These are phyloP conservation scores for Ephialtes manifestator DNA, from an alignment of 2,888 invertebrate species.

Conservation along the genomic window DNA sequence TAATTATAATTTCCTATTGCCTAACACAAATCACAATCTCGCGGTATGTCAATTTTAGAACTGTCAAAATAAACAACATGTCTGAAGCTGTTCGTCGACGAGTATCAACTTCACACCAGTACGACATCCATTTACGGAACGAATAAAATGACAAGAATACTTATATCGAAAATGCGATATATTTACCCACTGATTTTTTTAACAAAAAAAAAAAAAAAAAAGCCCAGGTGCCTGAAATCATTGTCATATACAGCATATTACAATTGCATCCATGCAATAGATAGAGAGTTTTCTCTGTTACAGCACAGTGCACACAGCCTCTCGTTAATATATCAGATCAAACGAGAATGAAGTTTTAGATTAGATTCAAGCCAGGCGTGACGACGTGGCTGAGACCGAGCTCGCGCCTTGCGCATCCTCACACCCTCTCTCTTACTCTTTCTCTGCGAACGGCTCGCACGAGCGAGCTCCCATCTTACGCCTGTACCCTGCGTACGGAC, in stretches of 20 bases:
- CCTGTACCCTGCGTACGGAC: slow-evolving; percentile 68
- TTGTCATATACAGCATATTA: slow-evolving; percentile 2
- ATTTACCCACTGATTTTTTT: too few species aligned
- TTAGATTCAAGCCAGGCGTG: slow-evolving; percentile 78
- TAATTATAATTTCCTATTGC: too few species aligned
- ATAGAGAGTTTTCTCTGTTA: slow-evolving; percentile 45
- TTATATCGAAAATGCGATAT: too few species aligned
- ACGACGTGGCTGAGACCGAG: slow-evolving; percentile 56
- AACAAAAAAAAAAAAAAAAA: too few species aligned
- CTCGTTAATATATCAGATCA: slow-evolving; percentile 76
- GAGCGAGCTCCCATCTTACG: slow-evolving; percentile 10
- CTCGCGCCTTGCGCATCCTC: slow-evolving; percentile 1
- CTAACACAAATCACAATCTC: too few species aligned
- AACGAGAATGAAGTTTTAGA: slow-evolving; percentile 79
- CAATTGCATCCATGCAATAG: slow-evolving; percentile 32
- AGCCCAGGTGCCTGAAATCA: too few species aligned
- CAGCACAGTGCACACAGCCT: slow-evolving; percentile 49
- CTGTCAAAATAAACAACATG: too few species aligned
- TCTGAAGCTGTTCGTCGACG: too few species aligned
- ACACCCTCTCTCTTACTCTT: slow-evolving; percentile 4
- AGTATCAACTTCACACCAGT: too few species aligned
- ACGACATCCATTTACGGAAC: too few species aligned
- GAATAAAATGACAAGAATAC: too few species aligned
- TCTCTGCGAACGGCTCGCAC: background rate
- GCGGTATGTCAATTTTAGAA: too few species aligned